Conservation (phyloP, 2,797 vertebrate species). For the Gymnodraco acuticeps region DNA sequence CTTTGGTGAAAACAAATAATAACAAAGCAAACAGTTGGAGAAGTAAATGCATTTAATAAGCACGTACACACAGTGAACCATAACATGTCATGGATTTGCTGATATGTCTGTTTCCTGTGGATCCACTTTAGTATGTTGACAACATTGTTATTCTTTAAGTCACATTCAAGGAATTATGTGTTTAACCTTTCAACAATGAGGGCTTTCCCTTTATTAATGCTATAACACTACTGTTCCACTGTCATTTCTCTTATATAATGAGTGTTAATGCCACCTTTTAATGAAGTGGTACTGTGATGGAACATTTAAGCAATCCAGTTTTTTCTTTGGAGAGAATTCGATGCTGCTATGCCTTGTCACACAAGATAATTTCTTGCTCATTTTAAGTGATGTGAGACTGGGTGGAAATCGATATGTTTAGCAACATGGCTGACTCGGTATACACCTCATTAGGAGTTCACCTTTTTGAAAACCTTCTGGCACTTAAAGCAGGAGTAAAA, state of each 20-base stretch:
- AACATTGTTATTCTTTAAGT: background rate
- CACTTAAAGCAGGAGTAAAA: conserved; percentile 36
- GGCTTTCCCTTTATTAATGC: background rate
- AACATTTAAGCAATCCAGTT: conserved; percentile 4
- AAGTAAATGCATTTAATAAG: conserved; percentile 7
- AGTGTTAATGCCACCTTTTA: background rate
- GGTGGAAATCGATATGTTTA: conserved; percentile 64
- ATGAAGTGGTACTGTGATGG: background rate
- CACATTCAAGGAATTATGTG: conserved; percentile 3
- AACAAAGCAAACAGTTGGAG: conserved; percentile 4
- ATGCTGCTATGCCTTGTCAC: conserved; percentile 30
- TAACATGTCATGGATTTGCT: background rate
- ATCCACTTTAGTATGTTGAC: background rate
- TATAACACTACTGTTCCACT: background rate
- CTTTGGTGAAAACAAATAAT: conserved; percentile 4
- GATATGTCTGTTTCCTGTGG: background rate
- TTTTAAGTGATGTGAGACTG: conserved; percentile 55
- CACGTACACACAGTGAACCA: background rate
- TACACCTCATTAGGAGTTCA: conserved; percentile 71
- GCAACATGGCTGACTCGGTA: conserved; percentile 64
- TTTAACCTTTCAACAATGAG: conserved; percentile 3
- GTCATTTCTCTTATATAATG: conserved; percentile 2
- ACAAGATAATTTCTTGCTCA: conserved; percentile 38
- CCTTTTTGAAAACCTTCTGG: conserved; percentile 63
- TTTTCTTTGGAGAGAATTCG: conserved; percentile 7